Conservation (phyloP, 2,888 invertebrate genomes). For the Neuroscelio doddi region DNA sequence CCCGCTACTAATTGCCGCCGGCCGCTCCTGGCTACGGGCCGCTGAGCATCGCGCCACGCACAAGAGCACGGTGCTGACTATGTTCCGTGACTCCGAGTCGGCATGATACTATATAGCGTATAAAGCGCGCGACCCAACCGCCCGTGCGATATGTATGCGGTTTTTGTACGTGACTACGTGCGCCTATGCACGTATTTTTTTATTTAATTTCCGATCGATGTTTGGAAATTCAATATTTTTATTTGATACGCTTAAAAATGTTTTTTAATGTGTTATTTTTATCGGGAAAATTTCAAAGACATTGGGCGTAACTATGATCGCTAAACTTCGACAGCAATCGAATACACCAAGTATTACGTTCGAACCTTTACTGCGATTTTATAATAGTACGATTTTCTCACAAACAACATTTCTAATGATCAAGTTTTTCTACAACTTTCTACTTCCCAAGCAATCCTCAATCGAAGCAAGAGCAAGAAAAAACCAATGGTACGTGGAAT, state of each 20-base stretch:
- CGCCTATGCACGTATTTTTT: too few relatives aligned
- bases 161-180: not conserved
- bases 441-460: slow-evolving; percentile 7
- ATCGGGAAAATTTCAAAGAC: too few relatives aligned
- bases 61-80: slow-evolving; percentile 57
- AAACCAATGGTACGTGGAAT: slow-evolving; percentile 12
- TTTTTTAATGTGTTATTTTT: too few relatives aligned
- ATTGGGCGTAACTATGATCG: too few relatives aligned
- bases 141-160: slow-evolving; percentile 17
- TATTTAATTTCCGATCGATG: too few relatives aligned
- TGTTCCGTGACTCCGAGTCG: slow-evolving; percentile 58
- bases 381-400: slow-evolving; percentile 1
- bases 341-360: too few relatives aligned
- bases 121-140: slow-evolving; percentile 27
- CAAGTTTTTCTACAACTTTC: slow-evolving; percentile 12
- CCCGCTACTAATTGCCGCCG: slow-evolving; percentile 63
- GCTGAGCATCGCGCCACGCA: slow-evolving; percentile 66
- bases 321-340: too few relatives aligned
- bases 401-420: slow-evolving; percentile 10
- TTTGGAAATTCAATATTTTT: too few relatives aligned
- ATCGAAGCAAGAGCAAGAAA: slow-evolving; percentile 9
- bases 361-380: too few relatives aligned
- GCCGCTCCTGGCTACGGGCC: slow-evolving; percentile 70
- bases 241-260: too few relatives aligned
- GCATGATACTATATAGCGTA: slow-evolving; percentile 37